phyloP scores from a whole-genome alignment of 2,113 vertebrate genomes.

The Dermatemys mawii region DNA sequence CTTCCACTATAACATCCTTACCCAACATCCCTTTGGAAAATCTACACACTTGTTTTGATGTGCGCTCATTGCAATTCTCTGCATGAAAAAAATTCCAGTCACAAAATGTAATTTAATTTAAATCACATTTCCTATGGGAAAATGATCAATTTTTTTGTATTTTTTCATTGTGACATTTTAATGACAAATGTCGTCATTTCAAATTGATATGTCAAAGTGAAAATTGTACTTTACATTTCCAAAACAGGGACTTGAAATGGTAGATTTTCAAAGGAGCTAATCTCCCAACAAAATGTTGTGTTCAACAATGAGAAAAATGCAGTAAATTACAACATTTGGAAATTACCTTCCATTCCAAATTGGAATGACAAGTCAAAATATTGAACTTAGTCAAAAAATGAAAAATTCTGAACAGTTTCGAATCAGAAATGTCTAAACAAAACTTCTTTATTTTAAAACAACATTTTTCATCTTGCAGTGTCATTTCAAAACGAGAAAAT shows the following conservation, averaged over 20 bases:
- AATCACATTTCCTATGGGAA: not conserved
- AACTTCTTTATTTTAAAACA: not conserved
- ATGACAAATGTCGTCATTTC: not conserved
- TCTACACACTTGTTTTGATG: not conserved
- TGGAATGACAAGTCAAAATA: not conserved
- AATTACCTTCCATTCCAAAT: not conserved
- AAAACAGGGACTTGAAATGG: not conserved
- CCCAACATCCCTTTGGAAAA: not conserved
- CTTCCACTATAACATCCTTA: not conserved
- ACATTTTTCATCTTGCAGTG: not conserved
- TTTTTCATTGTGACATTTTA: not conserved
- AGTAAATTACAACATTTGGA: not conserved
- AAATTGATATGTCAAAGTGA: not conserved
- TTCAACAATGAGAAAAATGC: not conserved
- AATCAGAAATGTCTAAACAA: not conserved
- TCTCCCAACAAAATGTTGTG: not conserved
- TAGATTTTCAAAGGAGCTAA: not conserved
- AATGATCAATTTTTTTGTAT: not conserved
- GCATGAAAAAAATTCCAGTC: not conserved
- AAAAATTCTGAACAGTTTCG: not conserved
- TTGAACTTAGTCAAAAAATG: not conserved
- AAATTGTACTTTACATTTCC: not conserved
- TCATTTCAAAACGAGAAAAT: not conserved
- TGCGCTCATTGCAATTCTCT: not conserved
- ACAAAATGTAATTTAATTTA: not conserved